Evolutionary conservation across 2,113 vertebrate genomes (phyloP), one percentile per base, ranked within the genome.

Genomic region (Sinocyclocheilus anophthalmus): DNA sequence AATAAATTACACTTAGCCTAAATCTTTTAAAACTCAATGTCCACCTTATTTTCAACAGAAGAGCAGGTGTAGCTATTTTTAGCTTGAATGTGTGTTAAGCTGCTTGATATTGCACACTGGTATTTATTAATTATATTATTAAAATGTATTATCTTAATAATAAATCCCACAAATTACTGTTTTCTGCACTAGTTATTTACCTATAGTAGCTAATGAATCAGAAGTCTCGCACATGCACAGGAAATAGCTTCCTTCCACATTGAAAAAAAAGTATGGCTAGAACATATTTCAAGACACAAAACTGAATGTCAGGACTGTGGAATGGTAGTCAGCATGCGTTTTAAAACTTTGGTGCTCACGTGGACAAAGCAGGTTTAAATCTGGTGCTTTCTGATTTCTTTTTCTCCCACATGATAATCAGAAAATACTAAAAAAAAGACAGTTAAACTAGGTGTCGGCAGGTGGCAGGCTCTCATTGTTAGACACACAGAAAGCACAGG

Each of bases 381-480:
- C 20, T 73, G 70, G 9, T 2, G 10, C 24, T 45, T 45, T 42
- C 33, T 13, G 24, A 13, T 65, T 65, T 65, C 11, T 65, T 24
- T 26, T 5, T 13, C 63, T 13, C 10, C n/a, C 26, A 48, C 13
- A 37, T 0, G 30, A 42, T 59, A 16, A 61, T 61, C 53, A 57
- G 18, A 37, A 33, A 78, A 57, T 18, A 55, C 4, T 20, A 53
- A 53, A 20, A 57, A 50, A 50, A 50, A 14, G 14, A 48, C 70
- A 75, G 39, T 75, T 45, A 48, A 22, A n/a, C 57, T 48, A 39
- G 45, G 22, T 63, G 48, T 82, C 59, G n/a, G 61, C 86, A 88
- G 77, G 48, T 84, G 79, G 80, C 70, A 81, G 80, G 30, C 22
- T 33, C 67, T 26, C 26, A 20, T 33, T 69, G 45, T 30, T 22